Evolutionary conservation across 2,113 vertebrate species (phyloP).

Genomic region (Thymallus thymallus): DNA sequence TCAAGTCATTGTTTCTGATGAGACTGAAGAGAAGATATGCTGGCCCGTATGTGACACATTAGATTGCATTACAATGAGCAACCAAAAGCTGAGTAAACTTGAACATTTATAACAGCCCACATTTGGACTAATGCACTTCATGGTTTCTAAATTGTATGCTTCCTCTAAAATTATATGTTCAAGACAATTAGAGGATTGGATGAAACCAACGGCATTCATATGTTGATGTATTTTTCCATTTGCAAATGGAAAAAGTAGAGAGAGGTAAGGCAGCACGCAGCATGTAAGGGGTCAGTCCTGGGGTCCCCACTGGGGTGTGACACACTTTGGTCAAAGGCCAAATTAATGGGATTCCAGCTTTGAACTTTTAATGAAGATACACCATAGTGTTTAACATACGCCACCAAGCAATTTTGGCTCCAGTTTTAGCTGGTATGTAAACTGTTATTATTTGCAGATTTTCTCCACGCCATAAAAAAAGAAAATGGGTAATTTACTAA

Average conservation of each 20-base stretch:
- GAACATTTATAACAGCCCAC: slow-evolving; percentile 11
- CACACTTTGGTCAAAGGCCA: slow-evolving; percentile 54
- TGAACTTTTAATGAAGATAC: slow-evolving; percentile 72
- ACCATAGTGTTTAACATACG: slow-evolving; percentile 71
- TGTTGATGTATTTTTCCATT: slow-evolving; percentile 28
- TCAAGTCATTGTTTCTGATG: slow-evolving; percentile 40
- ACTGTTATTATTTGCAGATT: slow-evolving; percentile 77
- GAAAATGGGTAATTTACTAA: slow-evolving; percentile 65
- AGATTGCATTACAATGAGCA: slow-evolving; percentile 32
- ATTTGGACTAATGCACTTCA: slow-evolving; percentile 14
- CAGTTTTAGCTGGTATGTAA: slow-evolving; percentile 63
- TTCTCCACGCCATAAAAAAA: slow-evolving; percentile 58
- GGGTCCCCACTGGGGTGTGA: slow-evolving; percentile 32
- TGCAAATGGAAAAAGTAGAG: slow-evolving; percentile 16
- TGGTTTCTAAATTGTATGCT: slow-evolving; percentile 6
- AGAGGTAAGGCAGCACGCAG: not conserved
- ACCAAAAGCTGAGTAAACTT: slow-evolving; percentile 6
- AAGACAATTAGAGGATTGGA: not conserved
- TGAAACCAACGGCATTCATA: slow-evolving; percentile 27
- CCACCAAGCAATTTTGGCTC: slow-evolving; percentile 65
- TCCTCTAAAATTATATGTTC: slow-evolving; percentile 16
- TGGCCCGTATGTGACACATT: slow-evolving; percentile 16
- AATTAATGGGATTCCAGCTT: slow-evolving; percentile 72
- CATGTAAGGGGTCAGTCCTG: not conserved
- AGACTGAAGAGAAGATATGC: slow-evolving; percentile 46